Base-by-base conservation (phyloP, 2,797 vertebrate genomes). In the Lacerta agilis region DNA sequence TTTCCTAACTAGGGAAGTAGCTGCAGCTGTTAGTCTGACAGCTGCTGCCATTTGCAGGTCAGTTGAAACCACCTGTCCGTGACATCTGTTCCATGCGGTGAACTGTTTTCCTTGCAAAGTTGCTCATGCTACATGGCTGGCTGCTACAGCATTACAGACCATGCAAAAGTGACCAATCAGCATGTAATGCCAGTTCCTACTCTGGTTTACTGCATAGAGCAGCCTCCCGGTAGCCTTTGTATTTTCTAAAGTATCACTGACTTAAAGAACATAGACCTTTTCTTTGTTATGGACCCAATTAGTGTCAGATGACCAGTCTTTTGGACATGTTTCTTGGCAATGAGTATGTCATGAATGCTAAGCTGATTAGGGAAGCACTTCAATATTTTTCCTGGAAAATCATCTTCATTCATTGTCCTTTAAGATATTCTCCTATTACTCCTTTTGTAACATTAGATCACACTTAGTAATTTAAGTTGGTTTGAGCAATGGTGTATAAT, bases 311-410 rank as follows among this genome's bases (percentile, higher is more conserved):
- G 25, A 87, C n/a, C 72, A 61, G 36, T 87, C 11, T 72, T 69
- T 27, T 82, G 41, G n/a, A 66, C 23, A 66, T 69, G 81, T 11
- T 75, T 82, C 71, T 76, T 45, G 64, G 55, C 49, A 73, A 17
- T 75, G 69, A 45, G 29, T 27, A 43, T 87, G 78, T 33, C 20
- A 38, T 87, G 61, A 76, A 77, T 38, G n/a, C 41, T 67, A 66
- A 77, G 36, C 33, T 66, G 80, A 83, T 78, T 88, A 83, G 27
- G 45, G 18, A 69, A 69, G 49, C 61, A 3, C 3, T 15, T 58
- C 20, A 33, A 33, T 77, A 82, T 69, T 82, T 76, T 82, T 77
- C 58, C 15, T 67, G n/a, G 23, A 66, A 87, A 87, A 82, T 23
- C 33, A 33, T 20, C 23, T 78, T 38, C 36, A 82, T 87, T 27